Base-by-base conservation (phyloP, 2,797 vertebrate genomes). In the Enteromius mattozi region DNA sequence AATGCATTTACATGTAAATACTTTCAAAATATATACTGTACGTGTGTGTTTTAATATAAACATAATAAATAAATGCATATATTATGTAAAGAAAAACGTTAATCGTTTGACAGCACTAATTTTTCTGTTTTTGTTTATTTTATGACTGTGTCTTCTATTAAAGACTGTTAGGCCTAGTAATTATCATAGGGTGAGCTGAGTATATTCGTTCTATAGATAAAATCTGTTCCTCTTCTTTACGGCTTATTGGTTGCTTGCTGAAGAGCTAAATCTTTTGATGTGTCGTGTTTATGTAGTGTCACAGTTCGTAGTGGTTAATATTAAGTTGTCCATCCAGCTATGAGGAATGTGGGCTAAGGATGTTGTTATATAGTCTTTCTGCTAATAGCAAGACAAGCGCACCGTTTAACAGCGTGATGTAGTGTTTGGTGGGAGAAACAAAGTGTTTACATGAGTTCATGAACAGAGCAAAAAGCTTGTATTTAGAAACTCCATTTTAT, bases 391-490 rank as follows among this genome's bases (percentile, higher is more conserved):
- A 59, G 33, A 8, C 40, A 82, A 40, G 33, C 51, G 42, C 42
- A 80, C 27, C 3, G 4, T 45, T 27, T 80, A 69, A 65, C 35
- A 80, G 42, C 10, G 66, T 74, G 74, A 70, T 85, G 51, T 78
- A 66, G 49, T 49, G 75, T 82, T 63, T 80, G 42, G 69, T 45
- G n/a, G 86, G 76, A 76, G 69, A 75, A 83, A 91, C 86, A 81
- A 91, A 92, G 89, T 92, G 93, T 95, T 95, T 94, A 94, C 93
- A 91, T 83, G 77, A 80, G 84, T 81, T 68, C 78, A 79, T 69
- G 54, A 70, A 86, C 49, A 4, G 63, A 27, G 66, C 16, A 81
- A 65, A 70, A 84, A 61, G 21, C 17, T 66, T 77, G 35, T 87
- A 83, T 84, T 83, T 88, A 65, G 33, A 65, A 65, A 19, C 63